Conservation (phyloP, 1,140 invertebrate species). For the Eumeta japonica region DNA sequence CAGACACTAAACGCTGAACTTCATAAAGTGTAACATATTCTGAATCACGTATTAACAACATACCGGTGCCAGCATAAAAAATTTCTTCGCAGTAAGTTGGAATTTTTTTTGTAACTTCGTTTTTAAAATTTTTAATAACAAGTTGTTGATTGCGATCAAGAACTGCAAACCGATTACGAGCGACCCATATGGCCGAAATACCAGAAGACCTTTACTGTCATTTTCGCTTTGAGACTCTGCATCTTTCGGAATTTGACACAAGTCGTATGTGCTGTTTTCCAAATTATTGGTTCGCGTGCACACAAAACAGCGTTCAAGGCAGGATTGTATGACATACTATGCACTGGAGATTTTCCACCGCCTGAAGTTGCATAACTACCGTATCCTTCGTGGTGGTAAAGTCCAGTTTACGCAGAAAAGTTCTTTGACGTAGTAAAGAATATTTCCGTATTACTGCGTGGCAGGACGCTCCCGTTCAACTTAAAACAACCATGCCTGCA, state of each 20-base stretch:
- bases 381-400: conserved; percentile 91
- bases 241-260: conserved; percentile 87
- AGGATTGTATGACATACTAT: conserved; percentile 94
- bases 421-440: too few relatives aligned
- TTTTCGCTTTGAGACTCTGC: conserved; percentile 39
- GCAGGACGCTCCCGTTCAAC: conserved; percentile 95
- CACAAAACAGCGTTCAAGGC: conserved; percentile 59
- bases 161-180: conserved; percentile 97
- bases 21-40: too few relatives aligned
- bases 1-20: too few relatives aligned
- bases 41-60: too few relatives aligned
- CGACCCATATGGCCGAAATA: conserved; percentile 95
- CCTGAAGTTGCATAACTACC: conserved; percentile 90
- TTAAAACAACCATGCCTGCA: too few relatives aligned
- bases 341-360: conserved; percentile 69
- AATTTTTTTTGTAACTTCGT: too few relatives aligned
- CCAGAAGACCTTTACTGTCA: conserved; percentile 87
- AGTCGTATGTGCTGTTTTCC: conserved; percentile 93
- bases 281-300: conserved; percentile 41
- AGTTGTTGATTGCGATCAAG: conserved; percentile 88
- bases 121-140: too few relatives aligned
- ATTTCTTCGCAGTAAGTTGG: too few relatives aligned
- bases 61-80: too few relatives aligned
- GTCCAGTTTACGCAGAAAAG: conserved; percentile 82
- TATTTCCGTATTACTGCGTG: conserved; percentile 66